phyloP scores from a whole-genome alignment of 2,113 vertebrate genomes.

The Lepus americanus region DNA sequence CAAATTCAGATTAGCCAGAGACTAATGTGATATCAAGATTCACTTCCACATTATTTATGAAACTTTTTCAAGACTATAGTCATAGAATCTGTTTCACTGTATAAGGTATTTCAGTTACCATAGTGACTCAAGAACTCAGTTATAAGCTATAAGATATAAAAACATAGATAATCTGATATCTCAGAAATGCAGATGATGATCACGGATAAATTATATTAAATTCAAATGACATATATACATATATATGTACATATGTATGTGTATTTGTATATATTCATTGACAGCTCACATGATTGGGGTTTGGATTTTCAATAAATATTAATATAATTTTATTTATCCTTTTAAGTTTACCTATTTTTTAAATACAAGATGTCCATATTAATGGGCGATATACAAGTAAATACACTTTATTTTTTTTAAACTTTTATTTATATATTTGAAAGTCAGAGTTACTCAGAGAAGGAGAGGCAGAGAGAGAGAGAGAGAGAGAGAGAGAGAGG shows the following conservation, averaged over 20 bases:
- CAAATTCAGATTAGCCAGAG: slow-evolving; percentile 83
- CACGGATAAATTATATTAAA: slow-evolving; percentile 71
- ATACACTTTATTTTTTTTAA: background rate
- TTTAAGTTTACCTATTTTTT: background rate
- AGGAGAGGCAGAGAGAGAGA: too few relatives aligned
- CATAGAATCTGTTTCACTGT: slow-evolving; percentile 72
- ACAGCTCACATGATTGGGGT: background rate
- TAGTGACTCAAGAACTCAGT: slow-evolving; percentile 80
- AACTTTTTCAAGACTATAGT: slow-evolving; percentile 72
- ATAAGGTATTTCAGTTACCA: slow-evolving; percentile 79
- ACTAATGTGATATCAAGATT: slow-evolving; percentile 85
- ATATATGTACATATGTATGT: too few relatives aligned
- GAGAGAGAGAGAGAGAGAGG: too few relatives aligned
- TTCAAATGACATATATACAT: slow-evolving; percentile 38
- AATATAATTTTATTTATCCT: background rate
- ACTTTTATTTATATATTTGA: too few relatives aligned
- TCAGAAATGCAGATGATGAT: slow-evolving; percentile 66
- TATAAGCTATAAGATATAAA: slow-evolving; percentile 78
- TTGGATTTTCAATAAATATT: background rate
- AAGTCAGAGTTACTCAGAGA: too few relatives aligned
- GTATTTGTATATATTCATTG: too few relatives aligned
- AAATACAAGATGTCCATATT: background rate
- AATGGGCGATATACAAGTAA: background rate
- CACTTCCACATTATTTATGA: slow-evolving; percentile 85
- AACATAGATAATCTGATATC: slow-evolving; percentile 73